Base-by-base conservation (phyloP, 1,140 invertebrate species). In the Achroia grisella region DNA sequence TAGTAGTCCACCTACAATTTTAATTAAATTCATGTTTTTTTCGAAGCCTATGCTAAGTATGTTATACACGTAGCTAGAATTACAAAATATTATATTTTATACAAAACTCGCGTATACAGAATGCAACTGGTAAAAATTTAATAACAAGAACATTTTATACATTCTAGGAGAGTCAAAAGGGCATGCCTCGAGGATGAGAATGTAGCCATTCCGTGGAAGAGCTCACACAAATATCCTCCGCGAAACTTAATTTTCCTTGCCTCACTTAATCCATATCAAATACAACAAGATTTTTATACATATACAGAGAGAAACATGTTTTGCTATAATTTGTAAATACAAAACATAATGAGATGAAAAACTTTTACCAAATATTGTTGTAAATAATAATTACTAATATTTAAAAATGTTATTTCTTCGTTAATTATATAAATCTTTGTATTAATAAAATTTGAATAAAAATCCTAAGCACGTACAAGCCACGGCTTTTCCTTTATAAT, bases 201-300 rank as follows among this genome's bases (percentile, higher is more conserved):
- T 53, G 43, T 54, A 34, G 43, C 36, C 44, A 28, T 44, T 49
- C 28, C 30, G 48, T 50, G 48, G 49, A 59, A 44, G 35, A 54
- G 37, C 47, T 54, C 32, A 52, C 47, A 63, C 44, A 59, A 61
- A 53, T 48, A 40, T 49, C 34, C 13, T 15, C 37, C 30, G 14
- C 29, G 34, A 44, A 53, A 52, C 48, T 49, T 59, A 41, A 48
- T 56, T 62, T 56, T 62, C 42, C 36, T 53, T 50, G 44, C 43
- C 42, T 61, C 48, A 41, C 51, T 50, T 51, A 61, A 54, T 56
- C 42, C 46, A 46, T 61, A 51, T 54, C 42, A 54, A 57, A 53
- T 52, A 23, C 17, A 23, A 23, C 2, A 52, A 44, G 39, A 42
- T 44, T 54, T 49, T 36, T 37, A 15, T 37, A 37, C 13, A 4